Conservation (phyloP, 2,888 invertebrate species). For the Anagyrus pseudococci region DNA sequence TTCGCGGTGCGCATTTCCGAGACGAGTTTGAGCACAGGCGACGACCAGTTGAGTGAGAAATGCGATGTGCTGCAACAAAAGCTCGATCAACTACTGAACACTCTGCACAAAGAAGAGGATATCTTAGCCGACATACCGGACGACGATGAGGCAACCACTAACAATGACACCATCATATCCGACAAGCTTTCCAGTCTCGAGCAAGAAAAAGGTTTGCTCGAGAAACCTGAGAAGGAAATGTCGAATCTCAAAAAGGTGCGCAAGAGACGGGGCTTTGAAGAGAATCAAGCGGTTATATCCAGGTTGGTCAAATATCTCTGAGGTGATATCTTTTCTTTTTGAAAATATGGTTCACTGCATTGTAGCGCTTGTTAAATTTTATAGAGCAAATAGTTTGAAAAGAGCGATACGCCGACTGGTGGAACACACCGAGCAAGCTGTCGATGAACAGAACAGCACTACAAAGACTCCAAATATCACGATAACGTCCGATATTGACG, state of each 20-base stretch:
- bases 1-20: conserved; percentile 72
- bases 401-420: conserved; percentile 81
- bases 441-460: conserved; percentile 67
- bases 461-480: conserved; percentile 43
- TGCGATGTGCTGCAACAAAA: conserved; percentile 80
- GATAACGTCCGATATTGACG: conserved; percentile 43
- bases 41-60: conserved; percentile 70
- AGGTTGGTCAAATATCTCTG: conserved; percentile 52
- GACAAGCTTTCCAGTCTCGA: conserved; percentile 45
- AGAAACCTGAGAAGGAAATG: conserved; percentile 66
- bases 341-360: not conserved
- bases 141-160: conserved; percentile 54
- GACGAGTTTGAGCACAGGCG: conserved; percentile 66
- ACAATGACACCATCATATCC: conserved; percentile 40
- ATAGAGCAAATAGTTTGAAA: conserved; percentile 82
- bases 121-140: conserved; percentile 40
- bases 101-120: conserved; percentile 30
- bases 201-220: conserved; percentile 61
- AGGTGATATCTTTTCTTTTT: not conserved
- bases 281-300: conserved; percentile 67
- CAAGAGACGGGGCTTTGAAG: conserved; percentile 63
- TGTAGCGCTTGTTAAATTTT: conserved; percentile 51
- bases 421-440: conserved; percentile 78
- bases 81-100: conserved; percentile 75
- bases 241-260: conserved; percentile 60